Evolutionary conservation across 2,888 invertebrate species (phyloP).

Genomic region (Lasioglossum figueresi): DNA sequence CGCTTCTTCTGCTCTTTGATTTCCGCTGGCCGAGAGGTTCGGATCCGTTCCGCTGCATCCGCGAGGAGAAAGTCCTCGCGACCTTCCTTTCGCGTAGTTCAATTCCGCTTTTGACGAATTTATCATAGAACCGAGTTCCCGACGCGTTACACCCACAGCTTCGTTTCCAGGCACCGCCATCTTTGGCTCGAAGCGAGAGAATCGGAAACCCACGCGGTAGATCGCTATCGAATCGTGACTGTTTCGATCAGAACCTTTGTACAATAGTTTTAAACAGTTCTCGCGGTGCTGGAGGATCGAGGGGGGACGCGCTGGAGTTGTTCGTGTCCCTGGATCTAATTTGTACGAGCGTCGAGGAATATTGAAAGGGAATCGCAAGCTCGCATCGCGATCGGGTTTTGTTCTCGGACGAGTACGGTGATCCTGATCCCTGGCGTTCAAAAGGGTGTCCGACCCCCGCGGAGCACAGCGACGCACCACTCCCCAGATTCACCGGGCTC

Average conservation of each 20-base stretch:
- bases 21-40: constrained; percentile 13
- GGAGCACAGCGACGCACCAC: constrained; percentile 65
- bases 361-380: constrained; percentile 20
- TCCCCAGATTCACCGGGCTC: constrained; percentile 52
- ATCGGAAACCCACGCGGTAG: neutral
- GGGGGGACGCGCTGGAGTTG: neutral
- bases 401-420: constrained; percentile 32
- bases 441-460: constrained; percentile 71
- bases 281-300: neutral
- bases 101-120: neutral
- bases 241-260: neutral
- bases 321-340: constrained; percentile 3
- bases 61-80: neutral
- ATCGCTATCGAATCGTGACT: constrained; percentile 9
- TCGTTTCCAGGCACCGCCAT: neutral
- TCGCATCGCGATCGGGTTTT: neutral
- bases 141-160: neutral
- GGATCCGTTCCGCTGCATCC: constrained; percentile 10
- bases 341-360: neutral
- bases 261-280: neutral
- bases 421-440: constrained; percentile 47
- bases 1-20: constrained; percentile 9
- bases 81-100: neutral
- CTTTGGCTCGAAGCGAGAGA: neutral
- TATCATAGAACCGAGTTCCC: neutral